Base-by-base conservation (phyloP, 2,888 invertebrate genomes). In the Thecophora atra region DNA sequence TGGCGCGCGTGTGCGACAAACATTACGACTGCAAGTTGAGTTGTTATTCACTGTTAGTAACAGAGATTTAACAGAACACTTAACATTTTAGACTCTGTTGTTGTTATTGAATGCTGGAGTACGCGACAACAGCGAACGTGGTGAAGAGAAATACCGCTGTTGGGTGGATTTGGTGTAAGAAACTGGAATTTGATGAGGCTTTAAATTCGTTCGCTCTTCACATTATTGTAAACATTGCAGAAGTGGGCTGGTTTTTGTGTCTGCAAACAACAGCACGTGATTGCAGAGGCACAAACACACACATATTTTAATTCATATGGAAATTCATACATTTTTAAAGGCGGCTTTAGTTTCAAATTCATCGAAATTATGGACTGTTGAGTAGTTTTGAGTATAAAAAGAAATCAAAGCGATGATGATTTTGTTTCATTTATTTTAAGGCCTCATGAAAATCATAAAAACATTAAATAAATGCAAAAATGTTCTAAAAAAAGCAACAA, bases 221-320 rank as follows among this genome's bases (percentile, higher is more conserved):
- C 8, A 30, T 30, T 30, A 30, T 30, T 30, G 52, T 70, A 70
- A 70, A 70, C 70, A 70, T 70, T 70, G 70, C 70, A 70, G 70
- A 70, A 70, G 70, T 62, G 70, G 70, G 70, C 62, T 51, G n/a
- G 13, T 21, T 30, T 58, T 19, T 51, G 51, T 51, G 30, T 30
- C 30, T 30, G 30, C 30, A 62, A 37, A 51, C 0, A 47, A 17
- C 6, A 24, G 26, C 70, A 70, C 70, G 70, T 70, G 70, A 62
- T 28, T 21, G 30, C 17, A 21, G 19, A 30, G 54, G 2, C 4
- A 28, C 19, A 5, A 54, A 37, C 28, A 17, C 13, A n/a, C 17
- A 17, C 51, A 51, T 21, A n/a, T 54, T n/a, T 7, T 21, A 21
- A 4, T 30, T 30, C 4, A 30, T 30, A 30, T 30, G 4, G 30